These are phyloP conservation scores for Steinernema khuongi DNA, from an alignment of 1,140 invertebrate genomes.

Conservation along the genomic window DNA sequence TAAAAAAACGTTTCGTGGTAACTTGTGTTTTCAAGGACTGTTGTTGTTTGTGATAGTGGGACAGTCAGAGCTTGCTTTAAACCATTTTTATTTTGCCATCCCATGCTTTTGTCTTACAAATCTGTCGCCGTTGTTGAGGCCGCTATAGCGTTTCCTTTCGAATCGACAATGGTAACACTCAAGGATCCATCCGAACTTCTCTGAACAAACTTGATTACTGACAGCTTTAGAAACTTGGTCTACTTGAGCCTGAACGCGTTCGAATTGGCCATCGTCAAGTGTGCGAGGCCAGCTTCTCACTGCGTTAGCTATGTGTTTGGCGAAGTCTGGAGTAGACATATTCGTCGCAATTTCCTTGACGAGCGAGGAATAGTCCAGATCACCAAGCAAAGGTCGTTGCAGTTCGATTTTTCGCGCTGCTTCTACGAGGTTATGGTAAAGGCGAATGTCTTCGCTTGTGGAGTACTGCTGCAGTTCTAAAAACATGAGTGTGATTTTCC, in stretches of 20 bases:
- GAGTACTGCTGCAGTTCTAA: not conserved
- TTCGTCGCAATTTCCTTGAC: not conserved
- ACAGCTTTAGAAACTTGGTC: not conserved
- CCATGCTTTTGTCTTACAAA: no score
- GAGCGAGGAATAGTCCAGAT: not conserved
- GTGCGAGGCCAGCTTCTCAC: not conserved
- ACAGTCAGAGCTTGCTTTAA: no score
- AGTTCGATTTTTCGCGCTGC: not conserved
- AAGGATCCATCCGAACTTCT: not conserved
- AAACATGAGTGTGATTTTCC: not conserved
- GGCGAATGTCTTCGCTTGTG: not conserved
- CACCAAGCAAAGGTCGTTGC: not conserved
- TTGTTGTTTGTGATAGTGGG: no score
- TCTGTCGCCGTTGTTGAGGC: not conserved
- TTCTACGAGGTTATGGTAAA: constrained; percentile 1
- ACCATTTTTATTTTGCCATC: no score
- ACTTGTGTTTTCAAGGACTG: no score
- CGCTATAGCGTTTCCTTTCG: not conserved
- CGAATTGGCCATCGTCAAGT: not conserved
- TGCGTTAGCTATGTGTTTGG: not conserved
- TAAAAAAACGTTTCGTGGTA: not conserved
- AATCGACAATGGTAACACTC: not conserved
- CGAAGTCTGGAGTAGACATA: not conserved
- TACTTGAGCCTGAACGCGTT: not conserved
- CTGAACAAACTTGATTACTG: not conserved